phyloP scores from a whole-genome alignment of 2,888 invertebrate genomes.

The Sarcophaga carnaria region DNA sequence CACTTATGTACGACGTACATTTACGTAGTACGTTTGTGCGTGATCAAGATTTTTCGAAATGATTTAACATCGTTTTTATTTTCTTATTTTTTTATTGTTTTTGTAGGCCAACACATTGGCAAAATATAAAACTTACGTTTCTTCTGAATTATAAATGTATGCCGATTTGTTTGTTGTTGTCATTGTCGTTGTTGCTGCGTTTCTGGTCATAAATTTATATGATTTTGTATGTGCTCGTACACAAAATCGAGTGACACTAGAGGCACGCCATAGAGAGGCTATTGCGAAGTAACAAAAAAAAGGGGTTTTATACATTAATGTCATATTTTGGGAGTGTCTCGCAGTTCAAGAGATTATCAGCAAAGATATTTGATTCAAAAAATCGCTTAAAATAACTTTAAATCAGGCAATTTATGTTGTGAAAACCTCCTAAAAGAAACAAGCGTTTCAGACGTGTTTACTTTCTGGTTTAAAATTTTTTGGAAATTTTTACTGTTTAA shows the following conservation, averaged over 20 bases:
- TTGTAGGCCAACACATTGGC: slow-evolving; percentile 65
- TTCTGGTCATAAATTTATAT: slow-evolving; percentile 50
- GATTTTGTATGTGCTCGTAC: slow-evolving; percentile 41
- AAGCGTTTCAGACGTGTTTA: slow-evolving; percentile 25
- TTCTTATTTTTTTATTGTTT: slow-evolving; percentile 43
- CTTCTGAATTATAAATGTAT: slow-evolving; percentile 50
- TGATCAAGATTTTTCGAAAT: slow-evolving; percentile 67
- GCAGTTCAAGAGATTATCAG: slow-evolving; percentile 39
- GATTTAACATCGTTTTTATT: slow-evolving; percentile 62
- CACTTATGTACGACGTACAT: too few species aligned
- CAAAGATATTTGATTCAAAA: slow-evolving; percentile 20
- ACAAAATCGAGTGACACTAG: slow-evolving; percentile 48
- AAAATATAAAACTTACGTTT: slow-evolving; percentile 22
- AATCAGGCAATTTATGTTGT: slow-evolving; percentile 38
- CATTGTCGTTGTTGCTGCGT: slow-evolving; percentile 26
- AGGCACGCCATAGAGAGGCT: slow-evolving; percentile 33
- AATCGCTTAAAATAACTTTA: not conserved
- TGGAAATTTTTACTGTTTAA: slow-evolving; percentile 22
- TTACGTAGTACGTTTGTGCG: slow-evolving; percentile 53
- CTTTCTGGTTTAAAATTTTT: slow-evolving; percentile 10
- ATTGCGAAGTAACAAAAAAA: slow-evolving; percentile 7
- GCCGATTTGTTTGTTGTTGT: not conserved
- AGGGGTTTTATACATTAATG: slow-evolving; percentile 54
- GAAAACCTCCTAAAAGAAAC: not conserved
- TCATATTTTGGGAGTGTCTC: slow-evolving; percentile 63